Percentiles rank a stretch among this genome's conserved stretches.
These are phyloP conservation scores for Microtus pennsylvanicus DNA, from an alignment of 2,113 vertebrate genomes.

Conservation along the genomic window DNA sequence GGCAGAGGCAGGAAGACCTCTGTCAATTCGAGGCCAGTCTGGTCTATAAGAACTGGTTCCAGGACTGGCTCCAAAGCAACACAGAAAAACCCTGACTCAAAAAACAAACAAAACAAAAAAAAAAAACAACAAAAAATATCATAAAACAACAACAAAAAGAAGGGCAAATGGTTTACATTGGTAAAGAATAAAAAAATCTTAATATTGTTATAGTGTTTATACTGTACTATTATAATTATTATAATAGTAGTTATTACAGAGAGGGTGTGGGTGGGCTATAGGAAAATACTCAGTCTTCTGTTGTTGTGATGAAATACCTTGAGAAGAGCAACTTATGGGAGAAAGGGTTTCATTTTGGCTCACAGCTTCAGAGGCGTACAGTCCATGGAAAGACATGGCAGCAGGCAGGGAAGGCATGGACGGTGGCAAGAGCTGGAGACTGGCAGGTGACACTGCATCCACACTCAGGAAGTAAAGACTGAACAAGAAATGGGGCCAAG, in stretches of 20 bases:
- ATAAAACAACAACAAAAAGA: too few relatives aligned
- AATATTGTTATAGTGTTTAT: not conserved
- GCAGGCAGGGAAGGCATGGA: not conserved
- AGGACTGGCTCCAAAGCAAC: too few relatives aligned
- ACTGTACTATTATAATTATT: not conserved
- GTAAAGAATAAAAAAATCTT: conserved; percentile 41
- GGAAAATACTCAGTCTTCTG: not conserved
- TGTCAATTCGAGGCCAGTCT: too few relatives aligned
- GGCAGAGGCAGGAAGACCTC: too few relatives aligned
- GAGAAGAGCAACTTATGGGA: not conserved
- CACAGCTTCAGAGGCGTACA: not conserved
- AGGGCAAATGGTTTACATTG: too few relatives aligned
- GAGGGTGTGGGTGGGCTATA: not conserved
- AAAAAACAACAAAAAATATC: too few relatives aligned
- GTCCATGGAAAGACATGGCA: not conserved
- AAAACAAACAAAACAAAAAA: too few relatives aligned
- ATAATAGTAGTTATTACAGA: not conserved
- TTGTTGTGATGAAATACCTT: not conserved
- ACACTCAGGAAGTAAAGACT: not conserved
- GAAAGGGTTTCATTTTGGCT: not conserved
- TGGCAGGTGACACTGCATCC: not conserved
- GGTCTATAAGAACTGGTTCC: too few relatives aligned
- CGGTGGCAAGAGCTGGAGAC: not conserved
- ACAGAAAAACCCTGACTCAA: too few relatives aligned
- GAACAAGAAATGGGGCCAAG: not conserved